phyloP scores from a whole-genome alignment of 2,797 vertebrate species.

The Labroides dimidiatus region DNA sequence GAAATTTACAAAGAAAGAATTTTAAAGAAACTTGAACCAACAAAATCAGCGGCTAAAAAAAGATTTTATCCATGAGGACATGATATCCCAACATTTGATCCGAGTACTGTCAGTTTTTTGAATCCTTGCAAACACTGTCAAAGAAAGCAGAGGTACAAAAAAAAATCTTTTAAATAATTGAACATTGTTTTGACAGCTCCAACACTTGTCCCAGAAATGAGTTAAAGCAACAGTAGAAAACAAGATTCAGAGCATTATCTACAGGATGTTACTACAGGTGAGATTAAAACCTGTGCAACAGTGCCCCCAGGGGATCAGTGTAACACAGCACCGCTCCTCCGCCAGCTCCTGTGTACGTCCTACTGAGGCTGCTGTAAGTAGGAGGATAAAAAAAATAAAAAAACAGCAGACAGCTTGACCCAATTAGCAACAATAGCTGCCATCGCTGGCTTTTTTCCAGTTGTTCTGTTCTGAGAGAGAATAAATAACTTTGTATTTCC shows the following conservation, averaged over 20 bases:
- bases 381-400: slow-evolving; percentile 59
- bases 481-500: slow-evolving; percentile 53
- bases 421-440: slow-evolving; percentile 63
- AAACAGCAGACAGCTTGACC: slow-evolving; percentile 68
- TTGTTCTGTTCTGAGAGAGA: slow-evolving; percentile 35
- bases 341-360: slow-evolving; percentile 20
- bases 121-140: not conserved
- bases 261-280: slow-evolving; percentile 6
- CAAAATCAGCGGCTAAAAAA: no score
- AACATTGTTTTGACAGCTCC: not conserved
- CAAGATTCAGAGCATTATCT: not conserved
- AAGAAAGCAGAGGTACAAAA: not conserved
- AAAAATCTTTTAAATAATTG: not conserved
- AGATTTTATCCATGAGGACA: not conserved
- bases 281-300: slow-evolving; percentile 66
- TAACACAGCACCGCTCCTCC: slow-evolving; percentile 48
- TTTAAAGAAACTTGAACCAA: no score
- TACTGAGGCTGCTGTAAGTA: slow-evolving; percentile 44
- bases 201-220: not conserved
- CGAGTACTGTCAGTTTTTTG: not conserved
- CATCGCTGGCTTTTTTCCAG: slow-evolving; percentile 50
- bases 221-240: not conserved
- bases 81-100: not conserved
- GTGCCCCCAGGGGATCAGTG: slow-evolving; percentile 72
- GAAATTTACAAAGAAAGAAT: no score